Evolutionary conservation across 2,113 vertebrate genomes (phyloP), one percentile per base, ranked within the genome.

Genomic region (Notarius quadriscutis): DNA sequence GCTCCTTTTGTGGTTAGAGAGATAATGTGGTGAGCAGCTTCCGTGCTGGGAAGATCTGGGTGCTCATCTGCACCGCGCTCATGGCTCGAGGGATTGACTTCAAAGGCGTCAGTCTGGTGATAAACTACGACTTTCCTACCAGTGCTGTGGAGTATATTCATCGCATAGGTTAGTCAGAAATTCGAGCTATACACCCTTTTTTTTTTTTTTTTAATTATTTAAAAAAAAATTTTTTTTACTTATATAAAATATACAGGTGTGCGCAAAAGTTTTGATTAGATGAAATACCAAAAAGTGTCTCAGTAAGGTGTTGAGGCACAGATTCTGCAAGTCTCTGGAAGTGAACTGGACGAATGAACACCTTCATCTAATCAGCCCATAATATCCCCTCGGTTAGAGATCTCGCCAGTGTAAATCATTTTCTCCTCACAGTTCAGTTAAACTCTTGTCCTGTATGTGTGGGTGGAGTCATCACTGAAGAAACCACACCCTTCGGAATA

Each of bases 61-160:
- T 99, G 88, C 94, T 99, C 88, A 99, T 99, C 93, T 99, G 98
- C 94, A 99, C 98, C 0, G 97, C 97, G 3, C 93, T 99, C 63
- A 93, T 99, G 50, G 97, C 98, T 85, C 95, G 98, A 94, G 98
- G 98, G 41, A 99, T 99, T 69, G 98, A 99, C 93, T 99, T 99
- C 93, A 99, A 99, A 95, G 98, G 98, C 2, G 96, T 99, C 87
- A 99, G 98, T 27, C 94, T 99, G 82, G 98, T 99, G 67, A 95
- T 99, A 91, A 99, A 99, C 88, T 99, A 98, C 0, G 98, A 99
- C 91, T 96, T 99, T 83, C 98, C 98, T 27, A 96, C 97, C 20
- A 98, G 97, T 81, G 94, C 98, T 0, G 96, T 99, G 88, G 98
- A 99, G 81, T 99, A 99, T 92, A 98, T 99, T 88, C 98, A 99